Conservation (phyloP, 2,113 vertebrate genomes). For the Centropus bengalensis region DNA sequence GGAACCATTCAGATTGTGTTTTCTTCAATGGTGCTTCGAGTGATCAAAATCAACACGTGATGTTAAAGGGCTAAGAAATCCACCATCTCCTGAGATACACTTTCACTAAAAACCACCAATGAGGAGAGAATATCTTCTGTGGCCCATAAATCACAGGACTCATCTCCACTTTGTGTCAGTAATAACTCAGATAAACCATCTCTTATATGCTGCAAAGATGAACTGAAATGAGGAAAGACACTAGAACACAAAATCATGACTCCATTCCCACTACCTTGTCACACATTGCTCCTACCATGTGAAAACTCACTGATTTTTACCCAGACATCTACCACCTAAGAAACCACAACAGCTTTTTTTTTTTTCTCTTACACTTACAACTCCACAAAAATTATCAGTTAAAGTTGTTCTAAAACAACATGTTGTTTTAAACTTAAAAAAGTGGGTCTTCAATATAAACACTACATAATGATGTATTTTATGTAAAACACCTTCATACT, state of each 20-base stretch:
- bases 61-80: neutral
- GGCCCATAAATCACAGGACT: neutral
- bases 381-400: neutral
- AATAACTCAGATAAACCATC: neutral
- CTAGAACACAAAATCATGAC: neutral
- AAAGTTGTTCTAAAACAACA: neutral
- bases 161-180: neutral
- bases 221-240: neutral
- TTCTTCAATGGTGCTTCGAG: neutral
- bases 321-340: neutral
- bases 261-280: neutral
- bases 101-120: neutral
- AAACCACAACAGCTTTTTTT: neutral
- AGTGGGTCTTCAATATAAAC: neutral
- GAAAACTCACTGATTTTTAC: conserved; percentile 13
- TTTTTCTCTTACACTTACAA: neutral
- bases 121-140: neutral
- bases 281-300: neutral
- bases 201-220: neutral
- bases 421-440: neutral
- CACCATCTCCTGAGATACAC: neutral
- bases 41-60: neutral
- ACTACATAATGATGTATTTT: neutral
- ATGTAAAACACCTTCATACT: neutral
- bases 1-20: neutral